These are phyloP conservation scores for Agonopterix heracliana DNA, from an alignment of 2,888 invertebrate genomes.

Conservation along the genomic window DNA sequence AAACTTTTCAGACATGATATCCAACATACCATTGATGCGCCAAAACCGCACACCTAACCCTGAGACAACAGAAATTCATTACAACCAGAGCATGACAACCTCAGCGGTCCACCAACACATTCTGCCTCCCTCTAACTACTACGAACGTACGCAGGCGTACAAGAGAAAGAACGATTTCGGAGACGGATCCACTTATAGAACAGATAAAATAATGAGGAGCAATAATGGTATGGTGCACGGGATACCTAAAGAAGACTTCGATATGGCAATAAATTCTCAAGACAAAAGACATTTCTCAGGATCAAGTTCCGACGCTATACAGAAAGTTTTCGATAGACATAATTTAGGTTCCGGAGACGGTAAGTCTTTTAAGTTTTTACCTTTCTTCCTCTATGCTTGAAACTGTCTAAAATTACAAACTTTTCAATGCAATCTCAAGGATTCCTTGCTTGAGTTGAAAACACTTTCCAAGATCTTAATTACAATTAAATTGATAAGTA, in stretches of 20 bases:
- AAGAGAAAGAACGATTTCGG: conserved; percentile 64
- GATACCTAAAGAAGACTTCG: conserved; percentile 48
- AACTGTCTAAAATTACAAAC: conserved; percentile 23
- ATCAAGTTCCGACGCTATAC: conserved; percentile 42
- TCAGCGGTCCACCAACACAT: conserved; percentile 41
- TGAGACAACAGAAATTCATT: conserved; percentile 61
- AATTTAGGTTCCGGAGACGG: conserved; percentile 60
- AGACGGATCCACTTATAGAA: conserved; percentile 52
- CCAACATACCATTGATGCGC: conserved; percentile 54
- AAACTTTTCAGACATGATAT: conserved; percentile 53
- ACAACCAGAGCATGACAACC: conserved; percentile 44
- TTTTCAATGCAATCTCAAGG: conserved; percentile 16
- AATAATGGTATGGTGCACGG: conserved; percentile 54
- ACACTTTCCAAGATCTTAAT: not conserved
- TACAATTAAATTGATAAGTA: not conserved
- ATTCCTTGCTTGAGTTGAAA: not conserved
- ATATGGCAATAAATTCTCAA: conserved; percentile 35
- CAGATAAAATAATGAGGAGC: conserved; percentile 63
- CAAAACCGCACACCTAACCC: conserved; percentile 48
- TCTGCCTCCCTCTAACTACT: conserved; percentile 54
- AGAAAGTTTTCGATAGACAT: conserved; percentile 60
- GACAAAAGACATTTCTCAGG: conserved; percentile 59
- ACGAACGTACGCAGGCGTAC: conserved; percentile 51
- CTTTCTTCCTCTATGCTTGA: conserved; percentile 25
- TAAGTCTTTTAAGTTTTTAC: conserved; percentile 35